Conservation (phyloP, 2,797 vertebrate species). For the Lutjanus argentimaculatus region DNA sequence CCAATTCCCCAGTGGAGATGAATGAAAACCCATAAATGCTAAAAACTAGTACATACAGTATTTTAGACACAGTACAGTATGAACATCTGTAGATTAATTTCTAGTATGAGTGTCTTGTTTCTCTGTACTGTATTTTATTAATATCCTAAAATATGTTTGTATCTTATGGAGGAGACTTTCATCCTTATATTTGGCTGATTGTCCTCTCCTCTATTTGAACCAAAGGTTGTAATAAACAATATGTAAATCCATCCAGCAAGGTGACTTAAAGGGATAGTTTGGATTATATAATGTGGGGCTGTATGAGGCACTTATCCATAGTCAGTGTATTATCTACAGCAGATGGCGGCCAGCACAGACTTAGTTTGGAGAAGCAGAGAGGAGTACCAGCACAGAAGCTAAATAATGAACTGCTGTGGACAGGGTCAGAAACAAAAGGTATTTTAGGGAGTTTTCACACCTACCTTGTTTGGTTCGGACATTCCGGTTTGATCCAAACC, state of each 20-base stretch:
- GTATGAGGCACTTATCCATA: no score
- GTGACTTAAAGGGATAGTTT: neutral
- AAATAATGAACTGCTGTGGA: no score
- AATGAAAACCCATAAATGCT: constrained; percentile 27
- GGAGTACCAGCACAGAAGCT: no score
- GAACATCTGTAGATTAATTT: constrained; percentile 5
- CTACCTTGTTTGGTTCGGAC: no score
- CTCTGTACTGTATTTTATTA: constrained; percentile 4
- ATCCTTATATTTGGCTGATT: neutral
- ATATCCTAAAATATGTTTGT: neutral
- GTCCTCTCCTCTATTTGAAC: constrained; percentile 11
- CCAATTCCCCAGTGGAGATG: constrained; percentile 8
- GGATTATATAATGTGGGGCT: no score
- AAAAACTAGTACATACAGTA: neutral
- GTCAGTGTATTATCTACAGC: no score
- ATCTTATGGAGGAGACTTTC: neutral
- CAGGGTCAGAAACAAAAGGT: no score
- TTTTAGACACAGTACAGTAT: neutral
- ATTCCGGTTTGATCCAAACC: no score
- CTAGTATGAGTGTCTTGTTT: neutral
- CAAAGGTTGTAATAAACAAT: neutral
- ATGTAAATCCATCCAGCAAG: constrained; percentile 22
- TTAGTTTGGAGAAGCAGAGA: no score
- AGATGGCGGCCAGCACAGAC: no score
- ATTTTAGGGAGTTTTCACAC: no score